Conservation (phyloP, 1,140 invertebrate genomes). For the Drosophila santomea region DNA sequence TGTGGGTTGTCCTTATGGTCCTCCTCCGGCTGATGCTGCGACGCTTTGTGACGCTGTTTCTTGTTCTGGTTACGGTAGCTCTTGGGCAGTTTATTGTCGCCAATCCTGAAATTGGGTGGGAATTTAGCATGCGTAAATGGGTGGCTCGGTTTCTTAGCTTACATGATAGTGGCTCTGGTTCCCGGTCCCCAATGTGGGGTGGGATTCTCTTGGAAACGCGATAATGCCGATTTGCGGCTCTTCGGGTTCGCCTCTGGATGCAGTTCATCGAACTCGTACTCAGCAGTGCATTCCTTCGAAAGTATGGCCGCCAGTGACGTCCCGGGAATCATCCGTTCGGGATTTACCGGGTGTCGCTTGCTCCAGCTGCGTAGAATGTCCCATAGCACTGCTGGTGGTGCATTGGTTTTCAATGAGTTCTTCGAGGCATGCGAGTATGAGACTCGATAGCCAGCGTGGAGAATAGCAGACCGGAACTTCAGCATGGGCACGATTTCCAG, state of each 20-base stretch:
- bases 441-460: constrained; percentile 96
- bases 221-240: constrained; percentile 90
- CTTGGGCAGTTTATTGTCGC: constrained; percentile 87
- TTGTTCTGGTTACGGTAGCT: constrained; percentile 88
- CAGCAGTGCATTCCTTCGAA: constrained; percentile 83
- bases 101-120: constrained; percentile 84
- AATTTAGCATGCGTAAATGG: not conserved
- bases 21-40: constrained; percentile 23
- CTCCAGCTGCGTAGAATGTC: constrained; percentile 95
- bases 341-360: constrained; percentile 87
- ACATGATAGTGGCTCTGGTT: constrained; percentile 89
- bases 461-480: constrained; percentile 93
- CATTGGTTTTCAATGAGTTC: constrained; percentile 97
- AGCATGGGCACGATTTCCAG: constrained; percentile 88
- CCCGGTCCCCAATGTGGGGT: constrained; percentile 95
- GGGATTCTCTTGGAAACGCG: constrained; percentile 95
- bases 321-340: constrained; percentile 86
- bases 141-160: constrained; percentile 53
- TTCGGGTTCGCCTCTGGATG: constrained; percentile 92
- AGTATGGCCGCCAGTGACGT: constrained; percentile 87
- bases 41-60: constrained; percentile 70
- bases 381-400: constrained; percentile 95
- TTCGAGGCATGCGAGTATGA: constrained; percentile 96
- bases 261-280: constrained; percentile 88
- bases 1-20: not conserved